Conservation (phyloP, 2,113 vertebrate genomes). For the Tenrec ecaudatus region DNA sequence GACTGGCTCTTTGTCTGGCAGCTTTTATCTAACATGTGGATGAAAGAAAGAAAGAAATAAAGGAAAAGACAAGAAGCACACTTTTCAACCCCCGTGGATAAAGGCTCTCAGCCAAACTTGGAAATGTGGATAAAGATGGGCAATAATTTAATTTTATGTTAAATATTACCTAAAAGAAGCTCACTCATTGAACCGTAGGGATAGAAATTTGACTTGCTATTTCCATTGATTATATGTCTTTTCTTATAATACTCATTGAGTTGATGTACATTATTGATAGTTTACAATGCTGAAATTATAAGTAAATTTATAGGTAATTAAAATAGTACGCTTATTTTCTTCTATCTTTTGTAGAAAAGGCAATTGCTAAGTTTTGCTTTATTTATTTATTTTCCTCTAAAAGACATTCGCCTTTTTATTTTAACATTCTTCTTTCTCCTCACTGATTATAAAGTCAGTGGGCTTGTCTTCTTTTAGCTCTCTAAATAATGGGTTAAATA, state of each 20-base stretch:
- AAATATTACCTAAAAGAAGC: background rate
- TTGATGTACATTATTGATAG: background rate
- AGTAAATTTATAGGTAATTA: background rate
- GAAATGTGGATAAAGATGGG: background rate
- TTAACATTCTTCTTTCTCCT: background rate
- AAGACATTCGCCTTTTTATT: background rate
- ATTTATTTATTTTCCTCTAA: background rate
- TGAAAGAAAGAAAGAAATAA: background rate
- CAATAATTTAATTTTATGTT: background rate
- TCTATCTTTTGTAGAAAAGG: background rate
- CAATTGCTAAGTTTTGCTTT: background rate
- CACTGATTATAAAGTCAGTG: background rate
- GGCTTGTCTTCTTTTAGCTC: background rate
- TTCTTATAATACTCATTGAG: background rate
- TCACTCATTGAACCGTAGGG: background rate
- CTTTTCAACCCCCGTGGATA: background rate
- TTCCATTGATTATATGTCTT: slow-evolving; percentile 7
- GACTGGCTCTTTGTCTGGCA: background rate
- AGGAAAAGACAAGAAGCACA: background rate
- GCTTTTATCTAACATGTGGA: background rate
- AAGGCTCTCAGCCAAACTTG: background rate
- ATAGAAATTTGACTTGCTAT: background rate
- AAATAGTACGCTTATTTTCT: background rate
- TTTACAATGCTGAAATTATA: background rate
- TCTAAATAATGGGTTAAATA: background rate